Evolutionary conservation across 2,113 vertebrate genomes (phyloP).

Genomic region (Benitochromis conjunctus): DNA sequence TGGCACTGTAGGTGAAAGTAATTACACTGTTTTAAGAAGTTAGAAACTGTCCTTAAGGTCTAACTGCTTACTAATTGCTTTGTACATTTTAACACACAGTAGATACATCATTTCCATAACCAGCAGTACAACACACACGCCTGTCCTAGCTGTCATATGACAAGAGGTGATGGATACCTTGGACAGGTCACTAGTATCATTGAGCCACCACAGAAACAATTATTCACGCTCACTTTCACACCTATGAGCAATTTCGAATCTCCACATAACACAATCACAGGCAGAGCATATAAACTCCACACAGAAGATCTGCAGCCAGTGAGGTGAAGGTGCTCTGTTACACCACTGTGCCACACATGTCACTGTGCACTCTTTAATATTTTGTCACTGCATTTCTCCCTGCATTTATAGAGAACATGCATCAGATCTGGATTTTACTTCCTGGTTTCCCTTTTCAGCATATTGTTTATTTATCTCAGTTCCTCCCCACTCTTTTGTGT

Average conservation of each 20-base stretch:
- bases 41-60: not conserved
- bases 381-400: not conserved
- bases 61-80: not conserved
- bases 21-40: not conserved
- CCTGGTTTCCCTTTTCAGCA: not conserved
- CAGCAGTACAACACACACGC: not conserved
- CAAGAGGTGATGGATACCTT: not conserved
- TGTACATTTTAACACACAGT: not conserved
- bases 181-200: not conserved
- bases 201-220: not conserved
- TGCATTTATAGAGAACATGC: not conserved
- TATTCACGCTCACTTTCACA: not conserved
- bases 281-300: not conserved
- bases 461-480: not conserved
- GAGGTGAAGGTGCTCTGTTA: not conserved
- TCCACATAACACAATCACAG: not conserved
- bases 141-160: not conserved
- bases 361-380: not conserved
- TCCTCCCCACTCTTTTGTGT: not conserved
- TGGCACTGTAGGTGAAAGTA: not conserved
- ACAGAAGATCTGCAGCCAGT: fast-evolving
- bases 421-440: not conserved
- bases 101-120: not conserved
- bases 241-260: not conserved
- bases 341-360: not conserved